These are phyloP conservation scores for Poeciliopsis gracilis DNA, from an alignment of 2,797 vertebrate genomes.

Conservation along the genomic window DNA sequence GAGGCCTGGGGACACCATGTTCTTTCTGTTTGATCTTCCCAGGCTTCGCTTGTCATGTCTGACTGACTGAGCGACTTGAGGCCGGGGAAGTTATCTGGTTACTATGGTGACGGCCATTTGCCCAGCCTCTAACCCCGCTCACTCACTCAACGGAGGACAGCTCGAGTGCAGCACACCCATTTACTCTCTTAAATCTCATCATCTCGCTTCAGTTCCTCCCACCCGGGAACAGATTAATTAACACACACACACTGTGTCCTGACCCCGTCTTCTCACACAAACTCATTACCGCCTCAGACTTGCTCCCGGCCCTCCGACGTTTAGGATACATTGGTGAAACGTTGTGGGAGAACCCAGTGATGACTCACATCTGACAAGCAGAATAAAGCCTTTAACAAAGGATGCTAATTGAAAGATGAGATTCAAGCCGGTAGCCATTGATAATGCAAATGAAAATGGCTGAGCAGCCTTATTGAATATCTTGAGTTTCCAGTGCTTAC, in stretches of 20 bases:
- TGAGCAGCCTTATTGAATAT: constrained; percentile 67
- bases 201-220: constrained; percentile 85
- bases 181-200: constrained; percentile 86
- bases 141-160: constrained; percentile 80
- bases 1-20: constrained; percentile 67
- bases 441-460: constrained; percentile 77
- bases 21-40: constrained; percentile 79
- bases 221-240: constrained; percentile 85
- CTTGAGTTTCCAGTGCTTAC: constrained; percentile 51
- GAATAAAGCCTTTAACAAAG: constrained; percentile 81
- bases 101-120: constrained; percentile 81
- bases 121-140: constrained; percentile 79
- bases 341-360: constrained; percentile 76
- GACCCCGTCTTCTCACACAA: constrained; percentile 83
- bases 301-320: constrained; percentile 77
- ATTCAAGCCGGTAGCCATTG: constrained; percentile 75
- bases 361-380: constrained; percentile 80
- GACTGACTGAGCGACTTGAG: constrained; percentile 77
- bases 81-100: constrained; percentile 78
- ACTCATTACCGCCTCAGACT: constrained; percentile 83
- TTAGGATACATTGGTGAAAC: constrained; percentile 78
- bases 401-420: constrained; percentile 82
- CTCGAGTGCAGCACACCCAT: constrained; percentile 81
- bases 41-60: constrained; percentile 75
- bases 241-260: constrained; percentile 84